Conservation (phyloP, 1,140 invertebrate genomes). For the Drosophila nigrodunni region DNA sequence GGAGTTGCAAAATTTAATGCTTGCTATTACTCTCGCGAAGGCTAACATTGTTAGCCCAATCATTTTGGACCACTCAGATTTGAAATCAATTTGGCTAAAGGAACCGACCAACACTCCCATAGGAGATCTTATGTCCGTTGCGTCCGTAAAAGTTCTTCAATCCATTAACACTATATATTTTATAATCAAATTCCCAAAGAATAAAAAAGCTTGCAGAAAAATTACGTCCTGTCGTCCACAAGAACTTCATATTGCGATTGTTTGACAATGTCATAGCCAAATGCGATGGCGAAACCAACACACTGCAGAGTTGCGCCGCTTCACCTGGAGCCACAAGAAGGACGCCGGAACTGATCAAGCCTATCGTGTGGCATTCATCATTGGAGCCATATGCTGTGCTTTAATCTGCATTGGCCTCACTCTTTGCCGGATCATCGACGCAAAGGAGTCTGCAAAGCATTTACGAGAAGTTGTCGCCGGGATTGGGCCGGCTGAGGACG, state of each 20-base stretch:
- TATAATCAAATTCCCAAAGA: slow-evolving; percentile 27
- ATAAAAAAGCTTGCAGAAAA: slow-evolving; percentile 25
- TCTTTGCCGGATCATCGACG: neutral
- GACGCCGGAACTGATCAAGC: neutral
- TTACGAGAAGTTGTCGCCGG: slow-evolving; percentile 16
- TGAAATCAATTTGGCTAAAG: slow-evolving; percentile 40
- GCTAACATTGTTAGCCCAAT: slow-evolving; percentile 29
- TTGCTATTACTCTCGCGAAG: slow-evolving; percentile 33
- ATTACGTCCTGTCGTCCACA: neutral
- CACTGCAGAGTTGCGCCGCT: slow-evolving; percentile 1
- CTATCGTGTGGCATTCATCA: neutral
- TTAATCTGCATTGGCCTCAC: slow-evolving; percentile 1
- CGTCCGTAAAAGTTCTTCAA: slow-evolving; percentile 27
- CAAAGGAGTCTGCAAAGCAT: slow-evolving; percentile 7
- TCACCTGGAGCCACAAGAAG: slow-evolving; percentile 8
- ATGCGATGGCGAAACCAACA: neutral
- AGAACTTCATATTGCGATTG: slow-evolving; percentile 7
- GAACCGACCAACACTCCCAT: slow-evolving; percentile 39
- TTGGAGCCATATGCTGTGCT: neutral
- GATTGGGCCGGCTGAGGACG: slow-evolving; percentile 38
- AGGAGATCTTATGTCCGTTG: slow-evolving; percentile 30
- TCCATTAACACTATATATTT: slow-evolving; percentile 21
- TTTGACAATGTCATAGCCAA: slow-evolving; percentile 33
- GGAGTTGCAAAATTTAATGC: slow-evolving; percentile 18
- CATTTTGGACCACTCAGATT: slow-evolving; percentile 34